phyloP scores from a whole-genome alignment of 1,140 invertebrate species.

The Leucophenga varia region DNA sequence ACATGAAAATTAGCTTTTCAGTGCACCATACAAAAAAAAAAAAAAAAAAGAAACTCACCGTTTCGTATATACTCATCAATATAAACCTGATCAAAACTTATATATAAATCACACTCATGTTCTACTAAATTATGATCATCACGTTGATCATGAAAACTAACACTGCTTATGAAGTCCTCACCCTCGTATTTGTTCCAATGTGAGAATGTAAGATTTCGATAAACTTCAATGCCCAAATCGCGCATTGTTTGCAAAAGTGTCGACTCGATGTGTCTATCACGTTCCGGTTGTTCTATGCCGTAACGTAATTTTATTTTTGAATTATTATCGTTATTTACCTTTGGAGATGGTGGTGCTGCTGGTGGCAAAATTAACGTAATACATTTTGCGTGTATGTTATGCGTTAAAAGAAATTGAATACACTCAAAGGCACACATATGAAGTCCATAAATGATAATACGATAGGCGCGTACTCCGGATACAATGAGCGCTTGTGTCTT shows the following conservation, averaged over 20 bases:
- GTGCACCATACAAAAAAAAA: too few relatives aligned
- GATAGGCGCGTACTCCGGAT: background rate
- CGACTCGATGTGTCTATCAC: constrained; percentile 11
- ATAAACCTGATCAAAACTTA: constrained; percentile 24
- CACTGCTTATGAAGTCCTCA: constrained; percentile 10
- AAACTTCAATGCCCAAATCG: constrained; percentile 22
- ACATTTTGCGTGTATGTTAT: background rate
- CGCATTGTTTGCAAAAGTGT: constrained; percentile 24
- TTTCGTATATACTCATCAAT: too few relatives aligned
- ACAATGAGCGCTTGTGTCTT: constrained; percentile 19
- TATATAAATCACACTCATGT: constrained; percentile 24
- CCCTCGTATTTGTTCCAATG: background rate
- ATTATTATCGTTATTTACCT: too few relatives aligned
- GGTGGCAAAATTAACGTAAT: constrained; percentile 23
- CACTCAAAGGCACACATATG: constrained; percentile 25
- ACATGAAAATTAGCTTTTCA: too few relatives aligned
- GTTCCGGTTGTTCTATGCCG: constrained; percentile 3
- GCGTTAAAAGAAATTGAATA: constrained; percentile 28
- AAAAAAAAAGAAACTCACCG: too few relatives aligned
- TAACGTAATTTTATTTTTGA: too few relatives aligned
- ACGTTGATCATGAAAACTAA: constrained; percentile 9
- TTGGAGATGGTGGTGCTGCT: too few relatives aligned
- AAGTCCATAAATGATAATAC: constrained; percentile 24
- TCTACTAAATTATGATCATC: too few relatives aligned
- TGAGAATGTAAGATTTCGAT: background rate